Base-by-base conservation (phyloP, 2,888 invertebrate genomes). In the Chorisops tibialis region DNA sequence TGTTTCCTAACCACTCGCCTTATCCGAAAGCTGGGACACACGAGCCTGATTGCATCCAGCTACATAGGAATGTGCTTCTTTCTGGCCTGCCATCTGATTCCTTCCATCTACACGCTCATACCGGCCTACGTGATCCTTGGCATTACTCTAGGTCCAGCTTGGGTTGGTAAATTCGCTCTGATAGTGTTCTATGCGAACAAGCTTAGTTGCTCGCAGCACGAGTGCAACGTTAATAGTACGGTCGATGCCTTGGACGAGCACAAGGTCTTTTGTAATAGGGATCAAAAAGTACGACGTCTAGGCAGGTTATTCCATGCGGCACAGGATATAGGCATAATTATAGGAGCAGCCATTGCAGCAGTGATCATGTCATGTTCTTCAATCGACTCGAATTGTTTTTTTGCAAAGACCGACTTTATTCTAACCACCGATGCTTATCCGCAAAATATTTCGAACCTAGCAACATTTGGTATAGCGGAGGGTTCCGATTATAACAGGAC, bases 41-140 rank as follows among this genome's bases (percentile, higher is more conserved):
- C 81, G 41, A 69, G 79, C 30, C 72, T 81, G 24, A 75, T 85
- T 61, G 73, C 76, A 3, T 67, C 75, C 16, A 77, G 83, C 41
- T 83, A 86, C 70, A 69, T 81, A 30, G 74, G 83, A 3, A 81
- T 87, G 18, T 81, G 82, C 54, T 70, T 85, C 12, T 82, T 88
- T 56, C 79, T 87, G 49, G 78, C 81, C 2, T 82, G 84, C 39
- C 88, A 88, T 69, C 78, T 83, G 18, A 82, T 80, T 70, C 83
- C 81, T 35, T 78, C 77, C 66, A 75, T 82, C 21, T 82, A 79
- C 67, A 74, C 83, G n/a, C 71, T 84, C 59, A 67, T 82, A 59
- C 82, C 83, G 12, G 80, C 78, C 0, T 83, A 83, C 63, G 65
- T 81, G 18, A 59, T 81, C n/a, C 74, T 84, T 58, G 89, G 89